Conservation (phyloP, 2,888 invertebrate species). For the Anagyrus pseudococci region DNA sequence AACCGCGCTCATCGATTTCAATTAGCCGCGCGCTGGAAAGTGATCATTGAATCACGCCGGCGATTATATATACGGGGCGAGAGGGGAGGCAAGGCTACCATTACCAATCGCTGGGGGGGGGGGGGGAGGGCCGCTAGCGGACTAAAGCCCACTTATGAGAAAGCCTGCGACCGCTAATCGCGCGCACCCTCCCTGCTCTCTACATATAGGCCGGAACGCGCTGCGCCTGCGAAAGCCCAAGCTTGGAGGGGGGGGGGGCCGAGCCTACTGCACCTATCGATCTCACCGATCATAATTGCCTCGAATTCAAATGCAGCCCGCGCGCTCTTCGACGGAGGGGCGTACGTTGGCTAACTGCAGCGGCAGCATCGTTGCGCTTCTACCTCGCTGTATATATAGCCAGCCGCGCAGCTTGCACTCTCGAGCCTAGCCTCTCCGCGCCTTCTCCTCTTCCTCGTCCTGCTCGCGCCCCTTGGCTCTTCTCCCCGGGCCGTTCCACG, state of each 20-base stretch:
- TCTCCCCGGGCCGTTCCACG: too few relatives aligned
- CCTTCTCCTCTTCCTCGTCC: too few relatives aligned
- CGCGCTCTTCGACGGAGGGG: too few relatives aligned
- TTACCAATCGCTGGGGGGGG: not conserved
- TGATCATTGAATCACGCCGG: not conserved
- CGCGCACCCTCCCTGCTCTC: not conserved
- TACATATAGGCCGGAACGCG: not conserved
- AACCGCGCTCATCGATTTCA: not conserved
- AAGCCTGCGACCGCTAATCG: slow-evolving; percentile 15
- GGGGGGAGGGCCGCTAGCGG: not conserved
- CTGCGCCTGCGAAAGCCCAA: not conserved
- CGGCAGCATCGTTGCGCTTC: too few relatives aligned
- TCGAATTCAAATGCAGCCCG: slow-evolving; percentile 22
- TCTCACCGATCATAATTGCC: slow-evolving; percentile 30
- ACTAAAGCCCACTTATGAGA: slow-evolving; percentile 13
- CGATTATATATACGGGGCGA: too few relatives aligned
- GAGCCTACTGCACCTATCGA: slow-evolving; percentile 12
- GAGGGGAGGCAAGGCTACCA: not conserved
- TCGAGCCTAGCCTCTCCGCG: too few relatives aligned
- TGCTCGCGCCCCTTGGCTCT: too few relatives aligned
- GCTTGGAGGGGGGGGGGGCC: not conserved
- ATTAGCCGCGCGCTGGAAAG: not conserved
- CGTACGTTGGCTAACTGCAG: too few relatives aligned
- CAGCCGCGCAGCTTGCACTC: too few relatives aligned
- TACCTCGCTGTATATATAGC: too few relatives aligned